Percentiles rank a stretch among this genome's conserved stretches.
Evolutionary conservation across 2,888 invertebrate genomes (phyloP).

Genomic region (Papilio demoleus): DNA sequence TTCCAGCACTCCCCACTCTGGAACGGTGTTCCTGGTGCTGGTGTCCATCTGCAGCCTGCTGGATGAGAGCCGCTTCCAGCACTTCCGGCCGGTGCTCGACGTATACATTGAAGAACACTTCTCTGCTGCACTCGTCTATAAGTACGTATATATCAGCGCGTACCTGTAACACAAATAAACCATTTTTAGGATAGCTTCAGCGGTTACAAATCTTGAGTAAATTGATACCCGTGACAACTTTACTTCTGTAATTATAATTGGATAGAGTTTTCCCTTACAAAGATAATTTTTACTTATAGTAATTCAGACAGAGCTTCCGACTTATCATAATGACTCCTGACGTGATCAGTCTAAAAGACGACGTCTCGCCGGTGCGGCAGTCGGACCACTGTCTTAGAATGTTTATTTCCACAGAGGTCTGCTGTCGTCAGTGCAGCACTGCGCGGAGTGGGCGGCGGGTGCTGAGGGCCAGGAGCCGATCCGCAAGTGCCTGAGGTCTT

Average conservation of each 20-base stretch:
- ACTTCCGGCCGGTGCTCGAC: conserved; percentile 96
- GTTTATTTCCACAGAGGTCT: conserved; percentile 85
- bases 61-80: conserved; percentile 95
- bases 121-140: conserved; percentile 96
- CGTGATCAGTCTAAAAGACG: too few relatives aligned
- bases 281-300: too few relatives aligned
- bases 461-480: conserved; percentile 95
- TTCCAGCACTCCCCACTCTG: conserved; percentile 91
- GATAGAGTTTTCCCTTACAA: too few relatives aligned
- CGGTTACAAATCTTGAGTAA: too few relatives aligned
- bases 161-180: too few relatives aligned
- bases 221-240: too few relatives aligned
- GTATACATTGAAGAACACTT: conserved; percentile 97
- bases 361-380: too few relatives aligned
- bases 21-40: conserved; percentile 95
- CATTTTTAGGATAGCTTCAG: too few relatives aligned
- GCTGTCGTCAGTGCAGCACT: conserved; percentile 94
- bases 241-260: too few relatives aligned
- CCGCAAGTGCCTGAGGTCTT: conserved; percentile 93
- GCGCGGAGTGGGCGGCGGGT: conserved; percentile 93
- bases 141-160: conserved; percentile 84
- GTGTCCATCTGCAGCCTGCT: conserved; percentile 96
- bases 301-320: too few relatives aligned
- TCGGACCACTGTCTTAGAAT: too few relatives aligned
- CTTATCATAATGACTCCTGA: too few relatives aligned